Evolutionary conservation across 2,888 invertebrate species (phyloP).

Genomic region (Ectropis crepuscularia): DNA sequence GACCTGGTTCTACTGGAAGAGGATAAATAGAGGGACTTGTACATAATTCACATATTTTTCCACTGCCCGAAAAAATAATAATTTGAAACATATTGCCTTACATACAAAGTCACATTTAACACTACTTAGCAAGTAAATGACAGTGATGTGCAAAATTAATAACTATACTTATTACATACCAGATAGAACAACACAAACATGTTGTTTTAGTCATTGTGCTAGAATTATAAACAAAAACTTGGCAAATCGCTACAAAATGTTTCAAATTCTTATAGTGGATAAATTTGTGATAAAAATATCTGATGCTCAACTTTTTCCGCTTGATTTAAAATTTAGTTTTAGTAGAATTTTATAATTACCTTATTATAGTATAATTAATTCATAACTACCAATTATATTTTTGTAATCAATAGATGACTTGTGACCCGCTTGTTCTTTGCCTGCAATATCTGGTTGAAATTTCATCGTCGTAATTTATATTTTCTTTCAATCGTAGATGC

Average conservation of each 20-base stretch:
- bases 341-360: constrained; percentile 56
- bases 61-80: constrained; percentile 61
- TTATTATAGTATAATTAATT: constrained; percentile 5
- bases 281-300: constrained; percentile 69
- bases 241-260: constrained; percentile 39
- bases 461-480: constrained; percentile 51
- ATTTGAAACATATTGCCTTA: constrained; percentile 63
- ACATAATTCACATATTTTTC: constrained; percentile 72
- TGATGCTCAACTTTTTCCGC: constrained; percentile 80
- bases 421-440: constrained; percentile 66
- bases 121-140: too few species aligned
- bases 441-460: constrained; percentile 56
- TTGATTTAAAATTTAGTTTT: constrained; percentile 64
- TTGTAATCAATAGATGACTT: constrained; percentile 46
- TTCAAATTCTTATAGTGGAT: constrained; percentile 75
- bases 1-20: constrained; percentile 94
- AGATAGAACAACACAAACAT: too few species aligned
- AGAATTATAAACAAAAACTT: not conserved
- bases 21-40: constrained; percentile 79
- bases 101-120: not conserved
- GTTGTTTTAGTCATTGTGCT: too few species aligned
- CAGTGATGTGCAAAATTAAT: not conserved
- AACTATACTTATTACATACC: too few species aligned
- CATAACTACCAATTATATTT: constrained; percentile 44
- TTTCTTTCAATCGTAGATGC: constrained; percentile 63